Base-by-base conservation (phyloP, 2,888 invertebrate genomes). In the Trichogramma evanescens region DNA sequence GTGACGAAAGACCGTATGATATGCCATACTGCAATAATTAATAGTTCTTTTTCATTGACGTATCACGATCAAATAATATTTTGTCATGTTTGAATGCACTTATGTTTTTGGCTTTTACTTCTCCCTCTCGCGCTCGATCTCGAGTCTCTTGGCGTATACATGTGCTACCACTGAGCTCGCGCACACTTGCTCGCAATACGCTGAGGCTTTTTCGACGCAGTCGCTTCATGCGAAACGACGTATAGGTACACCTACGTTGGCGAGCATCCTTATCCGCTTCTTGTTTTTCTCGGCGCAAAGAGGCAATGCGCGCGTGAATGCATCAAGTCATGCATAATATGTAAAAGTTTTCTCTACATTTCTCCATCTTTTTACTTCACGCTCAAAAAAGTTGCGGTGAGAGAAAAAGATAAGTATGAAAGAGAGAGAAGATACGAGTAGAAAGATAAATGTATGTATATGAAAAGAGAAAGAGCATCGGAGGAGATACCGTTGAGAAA, bases 261-360 rank as follows among this genome's bases (percentile, higher is more conserved):
- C 40, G 6, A 42, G 48, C 8, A 10, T 49, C 40, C 39, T 50
- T 39, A 6, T 13, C 50, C 50, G 41, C 13, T 41, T 9, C 8
- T 9, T 4, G 26, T 26, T 49, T 13, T 49, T 49, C 38, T 40
- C 43, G 50, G 42, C 41, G 51, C 10, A 40, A 26, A 26, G 26
- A 26, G 26, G 26, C 26, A 26, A 26, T 26, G 26, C 26, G 26
- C 26, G 26, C 6, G 51, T 38, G 9, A 48, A 38, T 51, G 56
- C 45, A 56, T 43, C 40, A 56, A 56, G 56, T 51, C 56, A 40
- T 45, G 56, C 56, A 51, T 56, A 56, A 56, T 56, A 38, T 26
- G 43, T 6, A 48, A 43, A 4, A 40, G 50, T 50, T 56, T 49
- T 26, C 26, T 26, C 41, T 45, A 13, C n/a, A n/a, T 26, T 38